Evolutionary conservation across 2,113 vertebrate genomes (phyloP).

Genomic region (Microtus ochrogaster): DNA sequence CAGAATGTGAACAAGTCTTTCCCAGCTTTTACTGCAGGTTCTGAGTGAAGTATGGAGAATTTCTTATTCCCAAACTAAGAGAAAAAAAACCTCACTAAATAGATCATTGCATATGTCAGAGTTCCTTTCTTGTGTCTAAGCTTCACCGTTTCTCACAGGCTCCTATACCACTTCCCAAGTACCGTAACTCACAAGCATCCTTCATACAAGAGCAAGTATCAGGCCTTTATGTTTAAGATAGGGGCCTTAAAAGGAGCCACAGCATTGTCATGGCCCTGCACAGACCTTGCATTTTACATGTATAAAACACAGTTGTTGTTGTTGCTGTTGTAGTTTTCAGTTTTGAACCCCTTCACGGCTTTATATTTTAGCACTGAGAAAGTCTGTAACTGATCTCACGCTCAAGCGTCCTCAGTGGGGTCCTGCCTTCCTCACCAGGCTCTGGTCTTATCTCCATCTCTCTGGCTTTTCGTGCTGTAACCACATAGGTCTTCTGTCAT

Average conservation of each 20-base stretch:
- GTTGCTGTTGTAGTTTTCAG: background rate
- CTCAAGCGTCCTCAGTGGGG: background rate
- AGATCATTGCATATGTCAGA: no score
- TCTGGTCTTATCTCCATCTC: accelerated
- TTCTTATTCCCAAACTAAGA: background rate
- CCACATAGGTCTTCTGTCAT: background rate
- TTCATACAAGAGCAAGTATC: background rate
- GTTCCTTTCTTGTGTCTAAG: background rate
- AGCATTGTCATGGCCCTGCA: background rate
- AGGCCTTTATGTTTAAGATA: background rate
- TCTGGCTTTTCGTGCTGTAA: background rate
- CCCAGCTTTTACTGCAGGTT: background rate
- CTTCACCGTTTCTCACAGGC: background rate
- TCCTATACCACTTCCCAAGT: background rate
- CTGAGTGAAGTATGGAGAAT: background rate
- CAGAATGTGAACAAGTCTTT: background rate
- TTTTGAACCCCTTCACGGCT: background rate
- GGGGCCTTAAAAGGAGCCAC: background rate
- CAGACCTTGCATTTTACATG: background rate
- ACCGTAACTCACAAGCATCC: background rate
- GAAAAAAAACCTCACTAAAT: background rate
- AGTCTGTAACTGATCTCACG: background rate
- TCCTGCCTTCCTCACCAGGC: no score
- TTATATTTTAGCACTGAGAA: background rate
- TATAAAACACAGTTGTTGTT: background rate